Evolutionary conservation across 2,113 vertebrate species (phyloP).

Genomic region (Brachirus orientalis): DNA sequence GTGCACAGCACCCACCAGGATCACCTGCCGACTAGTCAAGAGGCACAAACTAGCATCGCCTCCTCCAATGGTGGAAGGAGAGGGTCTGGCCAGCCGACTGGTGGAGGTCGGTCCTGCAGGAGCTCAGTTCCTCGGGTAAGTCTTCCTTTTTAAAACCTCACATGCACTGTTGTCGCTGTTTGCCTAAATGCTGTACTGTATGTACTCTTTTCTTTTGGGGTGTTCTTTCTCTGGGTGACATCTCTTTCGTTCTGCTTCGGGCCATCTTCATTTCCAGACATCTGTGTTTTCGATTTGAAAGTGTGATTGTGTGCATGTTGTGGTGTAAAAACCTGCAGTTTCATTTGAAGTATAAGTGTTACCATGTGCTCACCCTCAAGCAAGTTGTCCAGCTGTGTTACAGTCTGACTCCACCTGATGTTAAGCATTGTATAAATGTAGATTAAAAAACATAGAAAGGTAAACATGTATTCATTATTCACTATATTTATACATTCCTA

Average conservation of each 20-base stretch:
- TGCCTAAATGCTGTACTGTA: too few relatives aligned
- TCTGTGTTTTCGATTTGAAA: conserved; percentile 47
- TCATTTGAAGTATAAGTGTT: conserved; percentile 11
- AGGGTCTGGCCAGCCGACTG: conserved; percentile 95
- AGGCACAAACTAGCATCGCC: conserved; percentile 95
- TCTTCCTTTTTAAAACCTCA: not conserved
- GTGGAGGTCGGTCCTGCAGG: conserved; percentile 98
- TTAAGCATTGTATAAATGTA: not conserved
- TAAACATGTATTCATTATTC: not conserved
- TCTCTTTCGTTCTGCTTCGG: conserved; percentile 55
- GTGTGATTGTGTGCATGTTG: conserved; percentile 23
- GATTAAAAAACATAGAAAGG: not conserved
- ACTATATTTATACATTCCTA: too few relatives aligned
- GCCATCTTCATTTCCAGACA: conserved; percentile 67
- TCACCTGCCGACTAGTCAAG: conserved; percentile 97
- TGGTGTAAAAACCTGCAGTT: conserved; percentile 7
- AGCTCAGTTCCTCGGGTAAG: conserved; percentile 98
- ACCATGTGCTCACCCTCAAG: conserved; percentile 8
- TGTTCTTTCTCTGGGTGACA: conserved; percentile 24
- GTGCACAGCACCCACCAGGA: conserved; percentile 96
- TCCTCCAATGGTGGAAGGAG: conserved; percentile 98
- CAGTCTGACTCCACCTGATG: not conserved
- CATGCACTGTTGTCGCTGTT: not conserved
- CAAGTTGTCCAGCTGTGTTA: conserved; percentile 5
- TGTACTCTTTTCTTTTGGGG: too few relatives aligned